These are phyloP conservation scores for Synanthedon tipuliformis DNA, from an alignment of 2,888 invertebrate species.

Conservation along the genomic window DNA sequence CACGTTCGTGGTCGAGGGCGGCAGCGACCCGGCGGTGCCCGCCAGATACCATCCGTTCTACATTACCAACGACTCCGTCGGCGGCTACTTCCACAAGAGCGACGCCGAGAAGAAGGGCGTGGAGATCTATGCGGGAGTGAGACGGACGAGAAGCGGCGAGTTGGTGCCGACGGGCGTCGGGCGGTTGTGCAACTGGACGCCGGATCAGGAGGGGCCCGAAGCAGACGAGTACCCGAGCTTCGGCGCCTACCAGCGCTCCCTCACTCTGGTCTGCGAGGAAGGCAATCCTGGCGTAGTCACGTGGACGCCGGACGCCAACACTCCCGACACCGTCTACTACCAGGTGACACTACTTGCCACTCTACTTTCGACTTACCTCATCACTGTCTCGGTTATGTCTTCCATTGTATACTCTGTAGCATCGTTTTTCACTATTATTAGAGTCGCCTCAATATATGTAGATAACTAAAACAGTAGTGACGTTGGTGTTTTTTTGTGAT, in stretches of 20 bases:
- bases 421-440: no score
- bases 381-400: no score
- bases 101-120: slow-evolving; percentile 82
- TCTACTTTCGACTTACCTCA: no score
- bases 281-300: slow-evolving; percentile 87
- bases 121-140: slow-evolving; percentile 85
- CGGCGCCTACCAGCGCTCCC: slow-evolving; percentile 88
- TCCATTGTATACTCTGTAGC: no score
- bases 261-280: slow-evolving; percentile 84
- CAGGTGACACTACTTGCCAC: slow-evolving; percentile 69
- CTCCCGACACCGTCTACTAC: slow-evolving; percentile 93
- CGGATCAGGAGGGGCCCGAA: slow-evolving; percentile 75
- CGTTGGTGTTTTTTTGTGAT: no score
- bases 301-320: slow-evolving; percentile 88
- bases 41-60: slow-evolving; percentile 93
- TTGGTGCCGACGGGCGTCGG: slow-evolving; percentile 82
- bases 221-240: slow-evolving; percentile 89
- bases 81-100: slow-evolving; percentile 87
- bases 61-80: slow-evolving; percentile 92
- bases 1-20: slow-evolving; percentile 90
- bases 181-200: slow-evolving; percentile 89
- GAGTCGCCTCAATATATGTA: no score
- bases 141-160: slow-evolving; percentile 75
- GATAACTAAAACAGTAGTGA: no score
- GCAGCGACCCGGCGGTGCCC: slow-evolving; percentile 79